Conservation (phyloP, 2,888 invertebrate species). For the Gerris lacustris region DNA sequence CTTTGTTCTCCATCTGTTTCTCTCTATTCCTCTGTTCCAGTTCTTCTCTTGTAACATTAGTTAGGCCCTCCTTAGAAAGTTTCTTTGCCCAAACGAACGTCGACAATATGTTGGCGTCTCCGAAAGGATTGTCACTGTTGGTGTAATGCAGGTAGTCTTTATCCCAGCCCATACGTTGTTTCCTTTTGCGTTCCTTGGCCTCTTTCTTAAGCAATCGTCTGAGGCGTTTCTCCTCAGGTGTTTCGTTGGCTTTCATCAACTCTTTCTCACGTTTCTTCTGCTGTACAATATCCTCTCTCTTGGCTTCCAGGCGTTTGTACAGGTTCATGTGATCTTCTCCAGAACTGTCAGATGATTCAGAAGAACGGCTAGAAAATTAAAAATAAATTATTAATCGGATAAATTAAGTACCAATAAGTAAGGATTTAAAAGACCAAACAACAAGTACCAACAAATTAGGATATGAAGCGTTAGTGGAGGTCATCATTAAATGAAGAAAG, state of each 20-base stretch:
- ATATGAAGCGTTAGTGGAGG: not conserved
- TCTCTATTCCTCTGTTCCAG: constrained; percentile 68
- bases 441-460: not conserved
- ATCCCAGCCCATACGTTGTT: constrained; percentile 95
- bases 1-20: constrained; percentile 81
- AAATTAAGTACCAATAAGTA: not conserved
- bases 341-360: constrained; percentile 26
- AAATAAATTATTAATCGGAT: not conserved
- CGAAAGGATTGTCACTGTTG: constrained; percentile 96
- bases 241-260: constrained; percentile 73
- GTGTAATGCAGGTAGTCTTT: constrained; percentile 94
- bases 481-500: no score
- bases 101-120: constrained; percentile 86
- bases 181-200: constrained; percentile 72
- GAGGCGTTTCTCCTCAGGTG: constrained; percentile 82
- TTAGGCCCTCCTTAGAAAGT: constrained; percentile 80
- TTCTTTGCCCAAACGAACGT: constrained; percentile 97
- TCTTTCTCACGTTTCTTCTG: constrained; percentile 60
- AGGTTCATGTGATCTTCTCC: constrained; percentile 45
- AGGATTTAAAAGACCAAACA: not conserved
- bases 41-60: constrained; percentile 61
- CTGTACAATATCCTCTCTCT: constrained; percentile 51
- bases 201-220: constrained; percentile 82
- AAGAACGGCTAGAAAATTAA: not conserved
- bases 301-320: constrained; percentile 58